Conservation (phyloP, 2,888 invertebrate species). For the Ctenicera cuprea region DNA sequence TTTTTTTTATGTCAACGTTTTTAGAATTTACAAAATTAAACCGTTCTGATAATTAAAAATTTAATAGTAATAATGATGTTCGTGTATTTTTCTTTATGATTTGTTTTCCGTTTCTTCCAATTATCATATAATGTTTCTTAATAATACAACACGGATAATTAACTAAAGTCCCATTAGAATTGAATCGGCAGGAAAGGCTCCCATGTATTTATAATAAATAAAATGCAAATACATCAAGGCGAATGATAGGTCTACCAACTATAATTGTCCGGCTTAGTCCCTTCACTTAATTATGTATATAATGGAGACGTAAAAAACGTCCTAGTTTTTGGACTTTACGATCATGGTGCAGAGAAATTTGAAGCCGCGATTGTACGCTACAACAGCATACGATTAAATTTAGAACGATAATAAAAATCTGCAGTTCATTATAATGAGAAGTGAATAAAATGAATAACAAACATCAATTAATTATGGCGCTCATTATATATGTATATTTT, state of each 20-base stretch:
- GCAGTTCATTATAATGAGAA: neutral
- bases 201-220: neutral
- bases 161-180: no score
- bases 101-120: neutral
- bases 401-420: constrained; percentile 5
- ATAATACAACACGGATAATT: neutral
- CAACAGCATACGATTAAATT: neutral
- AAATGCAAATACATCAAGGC: neutral
- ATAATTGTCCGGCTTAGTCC: constrained; percentile 17
- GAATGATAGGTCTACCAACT: neutral
- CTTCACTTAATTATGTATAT: constrained; percentile 32
- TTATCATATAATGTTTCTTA: constrained; percentile 11
- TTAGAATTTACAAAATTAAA: no score
- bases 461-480: no score
- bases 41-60: no score
- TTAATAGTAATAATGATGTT: no score
- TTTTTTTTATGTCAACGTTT: no score
- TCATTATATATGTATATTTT: no score
- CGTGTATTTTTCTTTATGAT: no score
- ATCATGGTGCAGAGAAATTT: neutral
- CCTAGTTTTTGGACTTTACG: constrained; percentile 18
- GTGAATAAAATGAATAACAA: no score
- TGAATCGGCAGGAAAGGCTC: constrained; percentile 3
- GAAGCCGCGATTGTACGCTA: neutral
- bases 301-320: constrained; percentile 11